Base-by-base conservation (phyloP, 1,140 invertebrate genomes). In the Lepidurus packardi region DNA sequence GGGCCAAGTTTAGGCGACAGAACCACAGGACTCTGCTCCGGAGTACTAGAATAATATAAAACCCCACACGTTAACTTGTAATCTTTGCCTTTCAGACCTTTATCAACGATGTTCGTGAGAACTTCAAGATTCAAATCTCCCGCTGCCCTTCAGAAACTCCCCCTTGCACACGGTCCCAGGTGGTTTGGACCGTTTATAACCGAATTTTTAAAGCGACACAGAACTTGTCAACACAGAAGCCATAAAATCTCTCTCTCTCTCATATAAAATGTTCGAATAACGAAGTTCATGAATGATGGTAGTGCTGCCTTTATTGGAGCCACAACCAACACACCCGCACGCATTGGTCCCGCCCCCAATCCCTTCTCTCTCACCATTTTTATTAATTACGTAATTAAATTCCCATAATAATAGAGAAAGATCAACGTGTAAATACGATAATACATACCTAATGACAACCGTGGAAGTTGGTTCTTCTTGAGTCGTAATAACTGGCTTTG, bases 381-480 rank as follows among this genome's bases (percentile, higher is more conserved):
- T 34, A 34, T 34, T 34, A 34, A 34, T 34, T 34, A 34, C 34
- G 34, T 34, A 34, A 34, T 34, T 34, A 34, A 34, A 34, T 4
- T 4, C 34, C 34, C 34, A 34, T 34, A 34, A 34, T 34, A 34
- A 34, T 34, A 34, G 3, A 34, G 2, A 34, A 34, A 34, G 4
- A 34, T 34, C 34, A 34, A 34, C 34, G 34, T 34, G 34, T 34
- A 34, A 34, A 34, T 34, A 34, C 34, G 34, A 34, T 34, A 73
- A 73, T 77, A 34, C 76, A 34, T 75, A 81, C 75, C 87, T 88
- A 7, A 89, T 89, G 0, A 83, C 87, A 2, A 89, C 88, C 0
- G 89, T 89, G 0, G 89, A 89, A 77, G 87, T 87, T 0, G 88
- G 88, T 79, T 89, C 88, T 78, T 77, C 74, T 34, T 77, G 75